Conservation (phyloP, 2,888 invertebrate species). For the Gnatocerus cornutus region DNA sequence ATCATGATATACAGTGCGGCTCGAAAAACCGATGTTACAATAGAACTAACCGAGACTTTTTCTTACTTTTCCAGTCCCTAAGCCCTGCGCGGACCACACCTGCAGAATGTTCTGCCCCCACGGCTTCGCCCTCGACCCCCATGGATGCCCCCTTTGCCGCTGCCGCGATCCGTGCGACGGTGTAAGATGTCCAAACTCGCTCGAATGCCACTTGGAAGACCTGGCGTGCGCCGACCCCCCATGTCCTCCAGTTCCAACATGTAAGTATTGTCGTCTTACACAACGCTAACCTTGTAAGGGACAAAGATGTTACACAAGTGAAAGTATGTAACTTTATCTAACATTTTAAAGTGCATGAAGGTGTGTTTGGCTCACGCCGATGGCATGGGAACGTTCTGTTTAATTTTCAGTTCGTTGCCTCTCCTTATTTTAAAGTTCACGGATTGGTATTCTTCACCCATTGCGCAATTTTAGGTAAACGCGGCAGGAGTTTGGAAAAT, state of each 20-base stretch:
- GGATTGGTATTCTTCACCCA: slow-evolving; percentile 44
- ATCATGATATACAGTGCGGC: no score
- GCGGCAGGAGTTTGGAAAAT: slow-evolving; percentile 83
- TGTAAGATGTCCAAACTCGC: slow-evolving; percentile 83
- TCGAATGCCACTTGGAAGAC: slow-evolving; percentile 86
- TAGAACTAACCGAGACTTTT: no score
- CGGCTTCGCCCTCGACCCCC: slow-evolving; percentile 81
- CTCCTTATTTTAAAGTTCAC: slow-evolving; percentile 49
- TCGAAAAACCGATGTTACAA: no score
- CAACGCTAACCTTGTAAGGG: slow-evolving; percentile 45
- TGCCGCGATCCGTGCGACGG: slow-evolving; percentile 88
- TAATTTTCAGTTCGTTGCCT: slow-evolving; percentile 49
- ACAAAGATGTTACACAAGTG: slow-evolving; percentile 42
- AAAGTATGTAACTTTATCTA: slow-evolving; percentile 33
- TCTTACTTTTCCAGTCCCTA: slow-evolving; percentile 70
- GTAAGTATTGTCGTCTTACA: slow-evolving; percentile 70
- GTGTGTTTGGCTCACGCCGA: slow-evolving; percentile 50
- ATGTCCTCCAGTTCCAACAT: slow-evolving; percentile 89
- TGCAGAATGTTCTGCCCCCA: slow-evolving; percentile 91
- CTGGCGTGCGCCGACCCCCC: slow-evolving; percentile 85
- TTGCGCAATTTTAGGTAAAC: slow-evolving; percentile 74
- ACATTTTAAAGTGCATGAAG: slow-evolving; percentile 46
- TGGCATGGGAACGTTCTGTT: slow-evolving; percentile 48
- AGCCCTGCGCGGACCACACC: slow-evolving; percentile 84
- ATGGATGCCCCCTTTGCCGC: slow-evolving; percentile 86